Conservation (phyloP, 2,113 vertebrate species). For the Limnothrissa miodon region DNA sequence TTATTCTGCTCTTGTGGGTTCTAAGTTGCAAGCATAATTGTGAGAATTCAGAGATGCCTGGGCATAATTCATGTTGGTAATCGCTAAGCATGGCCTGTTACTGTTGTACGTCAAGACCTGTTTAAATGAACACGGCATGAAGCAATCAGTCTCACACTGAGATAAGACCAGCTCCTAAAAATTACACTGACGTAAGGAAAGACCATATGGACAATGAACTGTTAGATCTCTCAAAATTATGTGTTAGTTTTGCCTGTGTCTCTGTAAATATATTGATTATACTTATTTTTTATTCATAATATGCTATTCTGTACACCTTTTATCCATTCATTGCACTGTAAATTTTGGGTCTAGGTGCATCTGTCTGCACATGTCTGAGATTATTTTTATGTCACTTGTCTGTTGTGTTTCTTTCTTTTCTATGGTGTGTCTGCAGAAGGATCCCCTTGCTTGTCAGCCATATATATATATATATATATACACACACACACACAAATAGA, state of each 20-base stretch:
- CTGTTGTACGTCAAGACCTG: constrained; percentile 40
- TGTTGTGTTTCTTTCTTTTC: no score
- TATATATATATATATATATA: no score
- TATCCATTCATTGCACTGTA: no score
- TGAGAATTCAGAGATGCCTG: background rate
- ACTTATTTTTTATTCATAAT: no score
- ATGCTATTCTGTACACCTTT: no score
- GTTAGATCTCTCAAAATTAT: background rate
- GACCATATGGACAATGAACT: background rate
- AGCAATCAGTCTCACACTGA: constrained; percentile 36
- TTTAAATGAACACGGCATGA: constrained; percentile 37
- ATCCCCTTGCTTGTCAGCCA: no score
- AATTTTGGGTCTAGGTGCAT: no score
- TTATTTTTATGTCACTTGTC: no score
- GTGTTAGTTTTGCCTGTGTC: background rate
- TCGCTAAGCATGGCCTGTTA: constrained; percentile 7
- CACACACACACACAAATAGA: no score
- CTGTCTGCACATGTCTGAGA: no score
- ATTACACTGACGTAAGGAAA: constrained; percentile 24
- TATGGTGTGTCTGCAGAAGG: no score
- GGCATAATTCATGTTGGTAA: constrained; percentile 5
- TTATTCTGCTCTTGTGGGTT: background rate
- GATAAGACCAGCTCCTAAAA: constrained; percentile 44
- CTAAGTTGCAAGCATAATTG: background rate
- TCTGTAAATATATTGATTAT: no score